Evolutionary conservation across 30 jellyfish, hydroid and myxozoan genomes (phyloP), one percentile per base, ranked within the genome.

Genomic region (Hydractinia symbiolongicarpus): DNA sequence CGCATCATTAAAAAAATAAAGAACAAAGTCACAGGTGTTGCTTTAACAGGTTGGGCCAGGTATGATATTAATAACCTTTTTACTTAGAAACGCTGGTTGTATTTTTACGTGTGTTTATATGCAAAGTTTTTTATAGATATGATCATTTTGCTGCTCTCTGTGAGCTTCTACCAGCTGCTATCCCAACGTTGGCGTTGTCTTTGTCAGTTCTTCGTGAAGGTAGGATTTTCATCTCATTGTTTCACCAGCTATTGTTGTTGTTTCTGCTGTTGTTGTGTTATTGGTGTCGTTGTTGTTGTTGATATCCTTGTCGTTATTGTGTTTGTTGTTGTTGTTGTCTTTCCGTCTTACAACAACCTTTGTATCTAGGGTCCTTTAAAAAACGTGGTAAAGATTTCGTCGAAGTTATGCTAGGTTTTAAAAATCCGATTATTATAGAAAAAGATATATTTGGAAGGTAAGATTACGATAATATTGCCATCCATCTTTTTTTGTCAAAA

Each of bases 1-100:
- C 68, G 71, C 16, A 54, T 71, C 17, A 15, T 66, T 7, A 49
- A 64, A 21, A 17, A 66, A 11, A 17, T 85, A 49, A 61, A 73
- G n/a, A 78, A 64, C 9, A 85, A 56, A 30, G 52, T 69, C 8
- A 53, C 67, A 53, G 94, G 94, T 9, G 67, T 85, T 11, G 94
- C 89, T 9, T 5, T 85, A 55, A 78, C 94, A 6, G 94, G 94
- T 14, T 85, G 94, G 94, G 89, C 94, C 16, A 78, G 94, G 86
- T 85, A 44, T 7, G 76, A 30, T 50, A 11, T 30, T 68, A 68
- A 30, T 30, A 30, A 30, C 44, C 44, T 30, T 30, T 30, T 30
- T 30, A 2, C 44, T 6, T 64, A 6, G 9, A 6, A 64, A 7
- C 19, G 52, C 74, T 7, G 19, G 52, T n/a, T 64, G 74, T 64